Evolutionary conservation across 2,113 vertebrate genomes (phyloP), one percentile per base, ranked within the genome.

Genomic region (Cyprinodon tularosa): DNA sequence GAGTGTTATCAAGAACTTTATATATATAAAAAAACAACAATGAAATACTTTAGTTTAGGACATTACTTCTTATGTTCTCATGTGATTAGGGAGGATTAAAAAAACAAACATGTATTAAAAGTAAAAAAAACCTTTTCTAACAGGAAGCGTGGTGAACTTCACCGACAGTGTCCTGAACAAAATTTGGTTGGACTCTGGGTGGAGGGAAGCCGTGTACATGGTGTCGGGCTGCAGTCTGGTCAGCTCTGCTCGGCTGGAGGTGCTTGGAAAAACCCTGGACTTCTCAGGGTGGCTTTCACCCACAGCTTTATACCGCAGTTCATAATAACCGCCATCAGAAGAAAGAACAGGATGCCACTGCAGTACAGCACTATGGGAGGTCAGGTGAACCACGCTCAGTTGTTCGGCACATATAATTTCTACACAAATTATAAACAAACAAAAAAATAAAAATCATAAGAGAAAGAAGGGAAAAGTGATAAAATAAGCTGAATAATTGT

Each of bases 271-370:
- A 36, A 81, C 90, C 10, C 62, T 81, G 4, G 80, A 92, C 29
- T 7, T 68, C 62, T 63, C 79, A 20, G 1, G 1, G 17, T 38
- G 8, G 7, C 17, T 15, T 44, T 36, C 61, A 68, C 20, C 0
- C 10, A 45, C 6, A 0, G 93, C 89, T 37, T 71, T 74, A 0
- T 96, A 93, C 9, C 90, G 85, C 42, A 98, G 67, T 64, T 93
- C 82, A 71, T 97, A 98, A 84, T 68, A 78, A 38, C 94, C 95
- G 0, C 74, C 89, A 9, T 88, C 90, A 3, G 69, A 70, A 0
- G 81, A 91, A 77, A 98, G 88, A 53, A 97, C 83, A 0, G 91
- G 38, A 0, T 93, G 93, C 96, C 97, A 98, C 50, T 84, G 45
- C 86, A 98, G 92, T 8, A 83, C 91, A 66, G 96, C 95, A 74